Base-by-base conservation (phyloP, 2,888 invertebrate genomes). In the Artemia sinica region DNA sequence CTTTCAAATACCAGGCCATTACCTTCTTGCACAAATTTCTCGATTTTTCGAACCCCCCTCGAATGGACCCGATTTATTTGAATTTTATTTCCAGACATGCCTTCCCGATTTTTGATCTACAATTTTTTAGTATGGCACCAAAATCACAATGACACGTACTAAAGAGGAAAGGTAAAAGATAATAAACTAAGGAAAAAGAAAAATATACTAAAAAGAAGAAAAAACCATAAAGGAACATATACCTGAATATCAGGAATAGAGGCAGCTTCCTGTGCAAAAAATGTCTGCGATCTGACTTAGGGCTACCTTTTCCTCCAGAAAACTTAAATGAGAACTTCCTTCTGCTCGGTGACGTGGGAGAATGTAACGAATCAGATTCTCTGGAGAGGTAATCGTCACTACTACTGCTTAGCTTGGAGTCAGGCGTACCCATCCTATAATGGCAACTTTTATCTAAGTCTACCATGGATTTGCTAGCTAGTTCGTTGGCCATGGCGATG, bases 401-500 rank as follows among this genome's bases (percentile, higher is more conserved):
- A 67, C 67, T 13, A 63, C 67, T 65, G 66, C 69, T 63, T 6
- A 73, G 72, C 65, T 74, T 74, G 63, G 74, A 74, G 69, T 74
- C 74, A 69, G 74, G 72, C 10, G 74, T 74, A 13, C 72, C 72
- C 66, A 73, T 73, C 7, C 73, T 71, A 48, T 73, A 70, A 11
- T 68, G 65, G 51, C 65, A 66, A 65, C 67, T 50, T 49, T 66
- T 68, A 72, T 78, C 78, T 67, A 77, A 72, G 69, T 78, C 78
- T 68, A 76, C 74, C 78, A 80, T 81, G 73, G 77, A 86, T 81
- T 84, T 83, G 67, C 86, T 85, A 66, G 91, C 91, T 71, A 94
- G 83, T 79, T 94, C 92, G 77, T 91, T 91, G 28, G 93, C 94
- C 80, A 94, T 83, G 68, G 91, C 91, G 71, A 94, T 92, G 0